Base-by-base conservation (phyloP, 2,113 vertebrate genomes). In the Jaculus jaculus region DNA sequence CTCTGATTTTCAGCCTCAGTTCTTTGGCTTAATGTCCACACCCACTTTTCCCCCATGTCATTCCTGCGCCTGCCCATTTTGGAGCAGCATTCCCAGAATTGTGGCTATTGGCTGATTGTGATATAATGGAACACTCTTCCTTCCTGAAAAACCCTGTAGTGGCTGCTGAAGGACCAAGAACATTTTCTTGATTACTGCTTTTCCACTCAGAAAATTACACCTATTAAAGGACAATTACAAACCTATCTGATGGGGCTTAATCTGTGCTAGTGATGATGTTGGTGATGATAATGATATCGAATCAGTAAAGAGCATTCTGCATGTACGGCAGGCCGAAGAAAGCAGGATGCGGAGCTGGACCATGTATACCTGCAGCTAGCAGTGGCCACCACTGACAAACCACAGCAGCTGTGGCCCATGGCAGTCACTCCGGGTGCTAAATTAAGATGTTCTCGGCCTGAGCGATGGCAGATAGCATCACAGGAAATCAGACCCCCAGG, bases 401-500 rank as follows among this genome's bases (percentile, higher is more conserved):
- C 60, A 79, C n/a, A 82, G 61, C 69, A 81, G 74, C 24, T 60
- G 42, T 95, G 42, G 72, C 51, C 58, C 15, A 21, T 83, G 84
- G 42, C 74, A 88, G 74, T 90, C 73, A 93, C 34, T 83, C 39
- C 66, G 86, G 73, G 61, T 93, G 60, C 78, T 94, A 93, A 96
- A 95, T 95, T 87, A 85, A 95, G 87, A 96, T 92, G 78, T 93
- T 92, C 84, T 93, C 39, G 54, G 69, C 1, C 87, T 71, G 78
- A 93, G 68, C 47, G 72, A 82, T 74, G 68, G 86, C 89, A 68
- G 42, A 18, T n/a, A 84, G 72, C 78, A 54, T 87, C 34, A 0
- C 81, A 93, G 71, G 81, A 94, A 94, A 96, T 92, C 87, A 92
- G 88, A 85, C 65, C 92, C 87, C 87, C 69, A 95, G 92, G 96